Evolutionary conservation across 2,888 invertebrate species (phyloP), one percentile per base, ranked within the genome.

Genomic region (Pandemis heparana): DNA sequence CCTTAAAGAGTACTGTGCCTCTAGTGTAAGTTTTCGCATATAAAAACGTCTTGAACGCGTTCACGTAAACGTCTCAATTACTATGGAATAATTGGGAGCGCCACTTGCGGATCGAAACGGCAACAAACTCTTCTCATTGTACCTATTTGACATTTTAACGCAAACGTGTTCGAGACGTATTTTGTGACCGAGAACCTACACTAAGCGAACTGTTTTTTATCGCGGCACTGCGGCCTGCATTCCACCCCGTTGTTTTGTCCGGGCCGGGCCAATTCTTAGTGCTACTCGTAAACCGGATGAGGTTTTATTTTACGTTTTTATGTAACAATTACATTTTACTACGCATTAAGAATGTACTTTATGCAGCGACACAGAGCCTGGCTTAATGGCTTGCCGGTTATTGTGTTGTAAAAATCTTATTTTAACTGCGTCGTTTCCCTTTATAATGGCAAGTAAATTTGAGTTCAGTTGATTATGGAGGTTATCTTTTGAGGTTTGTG

Each of bases 251-350:
- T 73, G 70, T 73, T 70, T 75, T 59, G 67, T 16, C 23, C 14
- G 8, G 12, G 10, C 23, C 62, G 53, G 51, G 73, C 72, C 75
- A 75, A 73, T 48, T 65, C 56, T 51, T 65, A 60, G 51, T 53
- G 18, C 53, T 8, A 53, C 70, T 56, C 66, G 41, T 51, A 74
- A 69, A 74, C 16, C 59, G 7, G 60, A 69, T 41, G 61, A 43
- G 67, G 48, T 64, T 67, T 56, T 56, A 62, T 60, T 43, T 48
- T 32, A 39, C 51, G 48, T 74, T 70, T 69, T 74, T 74, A 74
- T 65, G 74, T 70, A 65, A 74, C 65, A 74, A 73, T 74, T 70
- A 70, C 74, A 46, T 43, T 74, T 74, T 69, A 70, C 32, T 74
- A 53, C 74, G 38, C 65, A 74, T 70, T 70, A 60, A 70, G 67